Conservation (phyloP, 2,113 vertebrate genomes). For the Rhinoderma darwinii region DNA sequence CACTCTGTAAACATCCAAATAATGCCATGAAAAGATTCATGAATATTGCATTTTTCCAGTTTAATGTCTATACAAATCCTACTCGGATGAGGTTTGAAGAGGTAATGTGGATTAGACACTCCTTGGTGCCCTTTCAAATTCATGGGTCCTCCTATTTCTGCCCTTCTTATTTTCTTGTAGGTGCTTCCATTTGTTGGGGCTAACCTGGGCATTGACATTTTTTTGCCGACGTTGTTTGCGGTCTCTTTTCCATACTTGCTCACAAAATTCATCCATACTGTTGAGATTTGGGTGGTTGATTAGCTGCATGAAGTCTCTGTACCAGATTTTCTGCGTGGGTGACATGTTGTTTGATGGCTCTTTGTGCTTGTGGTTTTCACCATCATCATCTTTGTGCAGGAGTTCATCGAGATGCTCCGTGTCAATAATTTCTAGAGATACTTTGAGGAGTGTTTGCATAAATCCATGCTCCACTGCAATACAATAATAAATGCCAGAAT, state of each 20-base stretch:
- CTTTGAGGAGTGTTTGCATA: constrained; percentile 91
- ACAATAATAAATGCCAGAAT: constrained; percentile 91
- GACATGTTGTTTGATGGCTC: constrained; percentile 74
- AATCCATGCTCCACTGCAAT: constrained; percentile 95
- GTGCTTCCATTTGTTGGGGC: constrained; percentile 93
- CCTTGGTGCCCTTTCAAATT: constrained; percentile 94
- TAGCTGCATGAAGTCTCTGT: constrained; percentile 96
- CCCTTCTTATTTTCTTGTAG: constrained; percentile 97
- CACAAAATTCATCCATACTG: constrained; percentile 96
- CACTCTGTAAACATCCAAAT: constrained; percentile 86
- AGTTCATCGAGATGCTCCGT: constrained; percentile 89
- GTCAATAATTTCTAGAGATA: constrained; percentile 93
- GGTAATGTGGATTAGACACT: constrained; percentile 88
- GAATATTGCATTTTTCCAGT: constrained; percentile 86
- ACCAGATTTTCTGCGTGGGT: constrained; percentile 93
- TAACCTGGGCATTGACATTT: constrained; percentile 77
- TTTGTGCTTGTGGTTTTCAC: constrained; percentile 70
- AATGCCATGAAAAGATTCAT: constrained; percentile 79
- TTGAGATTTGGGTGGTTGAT: constrained; percentile 95
- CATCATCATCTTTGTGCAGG: constrained; percentile 83
- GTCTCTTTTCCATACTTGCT: constrained; percentile 98
- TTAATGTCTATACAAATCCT: constrained; percentile 81
- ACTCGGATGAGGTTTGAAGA: constrained; percentile 77
- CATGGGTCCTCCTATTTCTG: constrained; percentile 97
- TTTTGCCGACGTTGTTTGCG: constrained; percentile 90